Conservation (phyloP, 92 coral and sea anemone genomes). For the Diadumene lineata region DNA sequence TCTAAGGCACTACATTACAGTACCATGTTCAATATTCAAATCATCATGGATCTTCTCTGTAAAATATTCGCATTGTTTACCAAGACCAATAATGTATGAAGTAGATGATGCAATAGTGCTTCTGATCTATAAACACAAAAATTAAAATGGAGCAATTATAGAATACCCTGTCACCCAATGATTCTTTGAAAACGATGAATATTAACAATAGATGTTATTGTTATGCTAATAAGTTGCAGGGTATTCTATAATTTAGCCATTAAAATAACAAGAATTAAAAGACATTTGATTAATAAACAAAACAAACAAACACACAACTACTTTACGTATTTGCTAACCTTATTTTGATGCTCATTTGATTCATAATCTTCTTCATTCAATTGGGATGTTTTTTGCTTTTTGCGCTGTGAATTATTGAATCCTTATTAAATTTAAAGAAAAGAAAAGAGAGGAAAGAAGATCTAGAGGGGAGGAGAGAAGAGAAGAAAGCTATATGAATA, state of each 20-base stretch:
- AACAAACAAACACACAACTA: no score
- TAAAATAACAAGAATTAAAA: no score
- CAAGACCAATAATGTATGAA: slow-evolving; percentile 4
- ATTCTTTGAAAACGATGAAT: no score
- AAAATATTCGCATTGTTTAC: slow-evolving; percentile 16
- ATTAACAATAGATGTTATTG: no score
- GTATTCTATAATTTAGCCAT: no score
- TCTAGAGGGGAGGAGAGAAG: neutral
- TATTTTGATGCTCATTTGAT: slow-evolving; percentile 44
- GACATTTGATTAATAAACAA: no score
- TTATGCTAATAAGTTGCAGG: no score
- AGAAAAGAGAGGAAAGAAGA: neutral
- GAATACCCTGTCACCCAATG: no score
- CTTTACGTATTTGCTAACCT: slow-evolving; percentile 37
- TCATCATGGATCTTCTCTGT: neutral
- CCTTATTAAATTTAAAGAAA: neutral
- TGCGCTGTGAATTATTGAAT: slow-evolving; percentile 36
- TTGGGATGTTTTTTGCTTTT: slow-evolving; percentile 33
- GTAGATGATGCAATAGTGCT: slow-evolving; percentile 7
- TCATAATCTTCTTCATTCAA: slow-evolving; percentile 54
- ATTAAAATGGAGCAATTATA: no score
- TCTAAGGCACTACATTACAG: no score
- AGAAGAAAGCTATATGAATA: neutral
- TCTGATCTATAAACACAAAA: no score
- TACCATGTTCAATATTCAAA: neutral